These are phyloP conservation scores for Plectrocnemia conspersa DNA, from an alignment of 1,140 invertebrate genomes.

Conservation along the genomic window DNA sequence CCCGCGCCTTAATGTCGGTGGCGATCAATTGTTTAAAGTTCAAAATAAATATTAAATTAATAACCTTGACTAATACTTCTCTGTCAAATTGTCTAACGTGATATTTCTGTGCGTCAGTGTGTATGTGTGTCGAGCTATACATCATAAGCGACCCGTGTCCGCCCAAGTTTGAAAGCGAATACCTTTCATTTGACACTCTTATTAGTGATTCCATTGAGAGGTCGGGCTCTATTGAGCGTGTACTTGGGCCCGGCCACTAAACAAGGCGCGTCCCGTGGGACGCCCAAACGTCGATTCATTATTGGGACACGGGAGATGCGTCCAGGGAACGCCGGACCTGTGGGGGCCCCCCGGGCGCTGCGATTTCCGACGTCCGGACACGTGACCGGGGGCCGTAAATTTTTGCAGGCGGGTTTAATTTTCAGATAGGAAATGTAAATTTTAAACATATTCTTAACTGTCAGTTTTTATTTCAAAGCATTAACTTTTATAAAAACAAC, in stretches of 20 bases:
- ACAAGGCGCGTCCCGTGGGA: constrained; percentile 20
- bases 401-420: too few relatives aligned
- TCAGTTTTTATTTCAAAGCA: too few relatives aligned
- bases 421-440: too few relatives aligned
- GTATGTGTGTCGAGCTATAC: background rate
- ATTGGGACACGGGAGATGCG: constrained; percentile 19
- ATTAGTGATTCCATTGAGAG: constrained; percentile 18
- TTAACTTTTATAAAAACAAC: too few relatives aligned
- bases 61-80: too few relatives aligned
- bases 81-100: too few relatives aligned
- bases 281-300: constrained; percentile 34
- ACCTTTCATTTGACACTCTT: constrained; percentile 1
- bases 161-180: background rate
- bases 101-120: too few relatives aligned
- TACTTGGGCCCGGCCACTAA: constrained; percentile 10
- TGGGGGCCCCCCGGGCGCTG: background rate
- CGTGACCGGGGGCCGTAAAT: background rate
- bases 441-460: too few relatives aligned
- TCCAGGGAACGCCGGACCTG: constrained; percentile 6
- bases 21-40: too few relatives aligned
- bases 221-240: constrained; percentile 4
- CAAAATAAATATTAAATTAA: too few relatives aligned
- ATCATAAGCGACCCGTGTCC: background rate
- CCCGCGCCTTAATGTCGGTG: too few relatives aligned
- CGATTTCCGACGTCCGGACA: background rate